Base-by-base conservation (phyloP, 2,797 vertebrate species). In the Labeo calbasu region DNA sequence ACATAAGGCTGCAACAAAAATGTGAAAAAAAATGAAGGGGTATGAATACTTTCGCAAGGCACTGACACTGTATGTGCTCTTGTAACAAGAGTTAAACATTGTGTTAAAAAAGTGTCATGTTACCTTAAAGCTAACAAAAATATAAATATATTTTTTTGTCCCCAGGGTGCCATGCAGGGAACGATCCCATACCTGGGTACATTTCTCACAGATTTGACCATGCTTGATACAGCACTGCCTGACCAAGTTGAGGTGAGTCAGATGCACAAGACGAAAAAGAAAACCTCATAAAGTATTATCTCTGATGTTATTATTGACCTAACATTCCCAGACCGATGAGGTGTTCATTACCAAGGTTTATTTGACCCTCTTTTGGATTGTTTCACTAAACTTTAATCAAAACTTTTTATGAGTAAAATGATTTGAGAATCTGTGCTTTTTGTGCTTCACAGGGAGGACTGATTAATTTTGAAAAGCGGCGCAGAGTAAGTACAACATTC, bases 381-480 rank as follows among this genome's bases (percentile, higher is more conserved):
- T 25, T 71, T 81, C 32, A 51, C 72, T 55, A 46, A 66, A 48
- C 57, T 46, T 17, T 46, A 46, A 28, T 59, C 32, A 71, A 19
- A 59, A 6, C 14, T 36, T 40, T 66, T 77, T 12, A 32, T n/a
- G 53, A 32, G 4, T 15, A 65, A 65, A 63, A 65, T 23, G 12
- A 63, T 85, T 12, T 83, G 61, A 63, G 65, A 77, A 32, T 84
- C 23, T 55, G 14, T 28, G 50, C 12, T 53, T n/a, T 83, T 25
- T 86, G 48, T 77, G n/a, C 80, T 91, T 88, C 86, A 85, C 93
- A 99, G 97, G 96, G 96, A 61, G 96, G 96, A 36, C 94, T 99
- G 90, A 97, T 97, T 90, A 99, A 99, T 93, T 98, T 99, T 87
- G 98, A 99, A 89, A 99, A 99, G 94, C 95, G 97, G 87, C 95